Base-by-base conservation (phyloP, 2,113 vertebrate species). In the Sylvietta virens region DNA sequence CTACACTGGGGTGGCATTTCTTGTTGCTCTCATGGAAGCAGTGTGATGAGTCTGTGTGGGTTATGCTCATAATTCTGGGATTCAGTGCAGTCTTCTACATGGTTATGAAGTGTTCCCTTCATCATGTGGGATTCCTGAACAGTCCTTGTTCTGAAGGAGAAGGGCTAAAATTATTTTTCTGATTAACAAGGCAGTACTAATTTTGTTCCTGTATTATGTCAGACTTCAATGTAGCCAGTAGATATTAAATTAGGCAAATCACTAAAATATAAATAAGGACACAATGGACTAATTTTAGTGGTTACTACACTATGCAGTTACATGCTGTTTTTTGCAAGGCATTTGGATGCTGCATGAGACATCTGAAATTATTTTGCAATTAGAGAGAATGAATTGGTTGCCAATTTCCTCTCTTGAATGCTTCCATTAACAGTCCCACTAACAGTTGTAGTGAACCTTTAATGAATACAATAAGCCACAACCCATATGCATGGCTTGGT, bases 351-450 rank as follows among this genome's bases (percentile, higher is more conserved):
- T 84, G 44, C 7, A 2, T 42, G 48, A 64, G 37, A 37, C 30
- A 61, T 60, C n/a, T 69, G 61, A 53, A 89, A 91, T n/a, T 84
- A 42, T 76, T 53, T 53, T 79, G 53, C 74, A 85, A 65, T 96
- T 97, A 91, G 84, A 69, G 40, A 57, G 40, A 81, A 95, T 95
- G 42, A 95, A 95, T 91, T 91, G 51, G 60, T 88, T 85, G 74
- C 61, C 11, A 37, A n/a, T 95, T 92, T 85, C 39, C 31, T 74
- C 26, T 72, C 37, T 37, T 53, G 23, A 89, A 72, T 69, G 42
- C 40, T 81, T 87, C 89, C 62, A 79, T 95, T 97, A 89, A 62
- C n/a, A 53, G 73, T 64, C 39, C 79, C 54, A 42, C 57, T 88
- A 92, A 66, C 7, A 21, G 37, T 39, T 82, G 40, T 37, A 89